A percentile compares a stretch with the other conserved stretches of the same genome.
phyloP scores from a whole-genome alignment of 2,113 vertebrate genomes.

The Myodes glareolus region DNA sequence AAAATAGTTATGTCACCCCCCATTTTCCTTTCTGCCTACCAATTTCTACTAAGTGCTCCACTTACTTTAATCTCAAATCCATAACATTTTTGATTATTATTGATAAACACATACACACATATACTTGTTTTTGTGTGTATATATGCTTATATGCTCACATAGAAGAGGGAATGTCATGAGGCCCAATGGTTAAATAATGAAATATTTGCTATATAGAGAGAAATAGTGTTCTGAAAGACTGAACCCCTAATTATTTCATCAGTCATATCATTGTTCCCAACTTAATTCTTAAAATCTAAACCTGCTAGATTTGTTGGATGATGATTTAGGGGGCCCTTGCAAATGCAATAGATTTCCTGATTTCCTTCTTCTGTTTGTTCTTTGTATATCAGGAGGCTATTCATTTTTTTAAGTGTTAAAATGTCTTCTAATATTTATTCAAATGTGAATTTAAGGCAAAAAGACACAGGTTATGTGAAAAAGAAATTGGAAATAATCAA shows the following conservation, averaged over 20 bases:
- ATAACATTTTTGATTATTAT: neutral
- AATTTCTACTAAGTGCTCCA: neutral
- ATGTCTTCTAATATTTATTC: neutral
- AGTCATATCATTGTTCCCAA: slow-evolving; percentile 1
- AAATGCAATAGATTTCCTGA: neutral
- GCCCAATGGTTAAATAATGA: neutral
- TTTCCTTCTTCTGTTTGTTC: neutral
- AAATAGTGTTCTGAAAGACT: neutral
- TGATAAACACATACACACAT: neutral
- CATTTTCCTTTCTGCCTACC: neutral
- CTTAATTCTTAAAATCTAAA: neutral
- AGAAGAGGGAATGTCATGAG: neutral
- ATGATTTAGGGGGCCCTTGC: too few relatives aligned
- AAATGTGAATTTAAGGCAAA: neutral
- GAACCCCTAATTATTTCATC: neutral
- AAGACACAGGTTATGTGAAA: neutral
- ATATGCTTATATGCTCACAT: neutral
- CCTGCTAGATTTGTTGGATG: neutral
- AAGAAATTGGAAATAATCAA: neutral
- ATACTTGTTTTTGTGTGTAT: too few relatives aligned
- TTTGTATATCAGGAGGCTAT: neutral
- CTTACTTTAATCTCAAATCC: neutral
- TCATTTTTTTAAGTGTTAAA: neutral
- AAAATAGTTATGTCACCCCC: neutral
- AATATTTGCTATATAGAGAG: neutral